Percentiles rank a stretch among this genome's conserved stretches.
Conservation (phyloP, 2,113 vertebrate species). For the Picathartes gymnocephalus region DNA sequence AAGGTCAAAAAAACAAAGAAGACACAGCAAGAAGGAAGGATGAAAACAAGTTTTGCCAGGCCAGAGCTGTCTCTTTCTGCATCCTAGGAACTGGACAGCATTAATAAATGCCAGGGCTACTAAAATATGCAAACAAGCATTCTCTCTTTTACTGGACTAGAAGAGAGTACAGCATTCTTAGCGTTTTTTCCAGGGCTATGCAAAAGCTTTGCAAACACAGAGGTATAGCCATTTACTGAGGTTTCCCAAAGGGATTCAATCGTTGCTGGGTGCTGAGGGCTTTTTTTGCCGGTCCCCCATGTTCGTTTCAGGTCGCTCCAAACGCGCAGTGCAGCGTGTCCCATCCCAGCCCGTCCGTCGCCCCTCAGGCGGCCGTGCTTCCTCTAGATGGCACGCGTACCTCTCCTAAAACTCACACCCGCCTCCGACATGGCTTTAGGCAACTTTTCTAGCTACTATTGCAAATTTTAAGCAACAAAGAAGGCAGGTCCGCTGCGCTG, state of each 20-base stretch:
- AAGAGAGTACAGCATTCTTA: background rate
- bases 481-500: fast-evolving
- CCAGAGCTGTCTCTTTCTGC: background rate
- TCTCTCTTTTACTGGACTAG: background rate
- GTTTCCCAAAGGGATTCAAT: background rate
- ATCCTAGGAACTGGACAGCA: background rate
- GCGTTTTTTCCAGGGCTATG: background rate
- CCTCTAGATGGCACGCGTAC: conserved; percentile 33
- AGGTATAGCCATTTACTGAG: background rate
- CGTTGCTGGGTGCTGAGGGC: fast-evolving
- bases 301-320: background rate
- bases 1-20: background rate
- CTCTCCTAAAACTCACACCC: background rate
- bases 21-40: background rate
- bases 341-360: fast-evolving
- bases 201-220: background rate
- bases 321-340: fast-evolving
- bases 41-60: background rate
- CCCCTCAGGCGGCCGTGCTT: background rate
- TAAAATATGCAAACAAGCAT: background rate
- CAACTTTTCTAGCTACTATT: background rate
- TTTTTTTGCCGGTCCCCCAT: fast-evolving
- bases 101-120: background rate
- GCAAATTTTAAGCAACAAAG: background rate
- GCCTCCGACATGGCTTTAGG: fast-evolving